These are phyloP conservation scores for Drosophila quadrilineata DNA, from an alignment of 1,140 invertebrate species.

Conservation along the genomic window DNA sequence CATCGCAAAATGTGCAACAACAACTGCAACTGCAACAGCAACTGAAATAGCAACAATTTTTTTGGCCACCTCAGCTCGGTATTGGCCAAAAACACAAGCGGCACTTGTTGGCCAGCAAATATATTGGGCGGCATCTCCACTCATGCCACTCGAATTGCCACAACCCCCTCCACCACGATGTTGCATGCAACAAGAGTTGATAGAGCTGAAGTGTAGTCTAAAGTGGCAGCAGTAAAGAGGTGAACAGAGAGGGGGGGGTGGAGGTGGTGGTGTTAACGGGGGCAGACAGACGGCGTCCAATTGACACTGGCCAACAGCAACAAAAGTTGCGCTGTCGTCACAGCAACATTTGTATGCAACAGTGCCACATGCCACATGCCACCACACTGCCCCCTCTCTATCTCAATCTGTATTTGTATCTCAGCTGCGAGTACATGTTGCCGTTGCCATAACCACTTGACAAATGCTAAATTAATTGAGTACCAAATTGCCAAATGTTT, in stretches of 20 bases:
- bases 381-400: slow-evolving; percentile 40
- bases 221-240: too few relatives aligned
- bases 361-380: slow-evolving; percentile 43
- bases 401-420: background rate
- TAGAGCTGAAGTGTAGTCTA: too few relatives aligned
- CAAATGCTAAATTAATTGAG: slow-evolving; percentile 78
- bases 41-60: too few relatives aligned
- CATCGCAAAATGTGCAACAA: slow-evolving; percentile 64
- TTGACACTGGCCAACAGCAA: slow-evolving; percentile 42
- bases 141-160: background rate
- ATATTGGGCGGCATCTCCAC: slow-evolving; percentile 12
- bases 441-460: slow-evolving; percentile 62
- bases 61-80: too few relatives aligned
- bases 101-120: slow-evolving; percentile 23
- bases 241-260: too few relatives aligned
- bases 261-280: too few relatives aligned
- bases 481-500: slow-evolving; percentile 62
- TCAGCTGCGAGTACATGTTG: background rate
- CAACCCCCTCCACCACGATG: background rate
- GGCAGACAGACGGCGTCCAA: slow-evolving; percentile 42
- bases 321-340: slow-evolving; percentile 19
- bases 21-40: slow-evolving; percentile 17
- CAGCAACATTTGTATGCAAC: slow-evolving; percentile 38
- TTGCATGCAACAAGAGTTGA: slow-evolving; percentile 50
- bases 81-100: slow-evolving; percentile 33